Evolutionary conservation across 2,113 vertebrate species (phyloP), one percentile per base, ranked within the genome.

Genomic region (Halcyon senegalensis): DNA sequence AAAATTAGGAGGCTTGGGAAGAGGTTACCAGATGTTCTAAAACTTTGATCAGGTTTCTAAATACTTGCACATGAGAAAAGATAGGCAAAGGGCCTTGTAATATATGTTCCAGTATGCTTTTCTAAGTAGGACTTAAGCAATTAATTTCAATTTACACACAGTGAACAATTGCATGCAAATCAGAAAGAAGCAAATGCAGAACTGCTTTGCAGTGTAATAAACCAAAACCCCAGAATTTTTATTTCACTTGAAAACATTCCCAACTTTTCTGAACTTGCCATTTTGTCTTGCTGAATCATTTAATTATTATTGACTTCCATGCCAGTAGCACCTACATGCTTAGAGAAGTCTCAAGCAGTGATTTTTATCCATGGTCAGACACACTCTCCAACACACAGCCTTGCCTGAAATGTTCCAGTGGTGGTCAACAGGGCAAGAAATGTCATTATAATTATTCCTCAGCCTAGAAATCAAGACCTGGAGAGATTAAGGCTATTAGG

Each of bases 171-270:
- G 13, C 13, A 33, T 39, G n/a, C 30, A 55, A 86, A 60, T 60
- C 41, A 30, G 37, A 80, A 93, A 80, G n/a, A 9, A 74, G 16
- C 4, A 94, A 85, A 79, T 1, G 0, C 8, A 51, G 21, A 72
- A 85, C 8, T 28, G 8, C 11, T 85, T 68, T 80, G 16, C 35
- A 62, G 10, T 23, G 9, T 13, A 48, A 79, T 44, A 69, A 87
- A 13, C 2, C 50, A 0, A 0, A 51, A 59, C 75, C 0, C 1
- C 5, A 18, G 2, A 24, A 2, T 3, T 16, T 55, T 50, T 84
- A 13, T 62, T 84, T 39, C 28, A 55, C 7, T 63, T 73, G 6
- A 46, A 72, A 93, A 33, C 3, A 77, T 44, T 83, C 31, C 2
- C 21, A 84, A 21, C 11, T 8, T 28, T 88, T 84, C 33, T 66